These are phyloP conservation scores for Wiebesia pumilae DNA, from an alignment of 1,140 invertebrate genomes.

Conservation along the genomic window DNA sequence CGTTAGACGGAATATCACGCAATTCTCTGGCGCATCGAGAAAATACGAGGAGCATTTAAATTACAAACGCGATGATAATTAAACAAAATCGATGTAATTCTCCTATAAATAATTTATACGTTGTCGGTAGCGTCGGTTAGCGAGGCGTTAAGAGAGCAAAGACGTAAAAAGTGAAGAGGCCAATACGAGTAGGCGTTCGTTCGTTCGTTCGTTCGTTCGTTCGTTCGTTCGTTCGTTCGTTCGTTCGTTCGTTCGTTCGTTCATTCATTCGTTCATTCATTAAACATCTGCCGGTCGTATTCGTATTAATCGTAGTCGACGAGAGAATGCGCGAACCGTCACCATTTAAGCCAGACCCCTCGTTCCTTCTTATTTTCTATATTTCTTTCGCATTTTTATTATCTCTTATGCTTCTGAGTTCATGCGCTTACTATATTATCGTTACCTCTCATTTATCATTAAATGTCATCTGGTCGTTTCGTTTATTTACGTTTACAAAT, in stretches of 20 bases:
- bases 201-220: constrained; percentile 54
- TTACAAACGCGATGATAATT: constrained; percentile 29
- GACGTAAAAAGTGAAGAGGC: constrained; percentile 8
- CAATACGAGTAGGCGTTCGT: constrained; percentile 24
- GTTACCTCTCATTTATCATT: not conserved
- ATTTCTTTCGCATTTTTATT: not conserved
- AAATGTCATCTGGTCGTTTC: not conserved
- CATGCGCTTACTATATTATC: not conserved
- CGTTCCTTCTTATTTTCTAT: not conserved
- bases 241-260: constrained; percentile 48
- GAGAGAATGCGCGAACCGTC: not conserved
- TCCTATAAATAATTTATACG: constrained; percentile 26
- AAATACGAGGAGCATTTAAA: constrained; percentile 23
- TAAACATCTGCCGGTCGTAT: constrained; percentile 53
- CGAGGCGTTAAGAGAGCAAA: constrained; percentile 6
- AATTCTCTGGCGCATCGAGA: not conserved
- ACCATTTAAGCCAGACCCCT: not conserved
- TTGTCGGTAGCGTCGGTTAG: not conserved
- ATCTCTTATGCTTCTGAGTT: not conserved
- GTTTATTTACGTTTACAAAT: not conserved
- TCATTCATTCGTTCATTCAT: constrained; percentile 55
- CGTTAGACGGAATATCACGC: not conserved
- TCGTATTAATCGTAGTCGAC: constrained; percentile 47
- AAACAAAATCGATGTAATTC: constrained; percentile 28
- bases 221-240: constrained; percentile 53